A percentile compares a stretch with the other conserved stretches of the same genome.
phyloP scores from a whole-genome alignment of 2,113 vertebrate genomes.

The Porphyrio hochstetteri region DNA sequence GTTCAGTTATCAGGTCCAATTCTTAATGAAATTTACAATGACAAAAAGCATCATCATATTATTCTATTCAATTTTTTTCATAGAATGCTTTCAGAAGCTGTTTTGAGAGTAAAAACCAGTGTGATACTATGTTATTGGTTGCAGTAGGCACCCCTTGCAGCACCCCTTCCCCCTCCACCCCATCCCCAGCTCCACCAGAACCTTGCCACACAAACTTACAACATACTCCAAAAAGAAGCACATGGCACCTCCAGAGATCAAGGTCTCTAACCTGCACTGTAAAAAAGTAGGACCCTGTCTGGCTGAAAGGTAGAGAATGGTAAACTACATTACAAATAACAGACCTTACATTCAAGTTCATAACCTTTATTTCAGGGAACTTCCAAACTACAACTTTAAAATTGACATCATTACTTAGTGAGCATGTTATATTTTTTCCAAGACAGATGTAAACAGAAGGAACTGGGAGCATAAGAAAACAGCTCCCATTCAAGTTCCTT shows the following conservation, averaged over 20 bases:
- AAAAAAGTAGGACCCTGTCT: not conserved
- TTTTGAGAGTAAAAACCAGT: not conserved
- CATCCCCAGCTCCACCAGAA: too few relatives aligned
- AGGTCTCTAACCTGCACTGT: not conserved
- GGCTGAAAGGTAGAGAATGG: not conserved
- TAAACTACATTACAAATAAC: not conserved
- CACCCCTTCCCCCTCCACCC: too few relatives aligned
- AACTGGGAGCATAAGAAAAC: not conserved
- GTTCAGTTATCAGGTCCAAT: not conserved
- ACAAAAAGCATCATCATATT: not conserved
- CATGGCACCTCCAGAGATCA: not conserved
- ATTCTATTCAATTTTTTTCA: not conserved
- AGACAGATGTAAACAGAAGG: not conserved
- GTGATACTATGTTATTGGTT: not conserved
- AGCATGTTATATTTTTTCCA: not conserved
- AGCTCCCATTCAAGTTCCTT: not conserved
- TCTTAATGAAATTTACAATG: not conserved
- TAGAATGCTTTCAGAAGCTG: not conserved
- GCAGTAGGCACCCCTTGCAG: too few relatives aligned
- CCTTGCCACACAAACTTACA: too few relatives aligned
- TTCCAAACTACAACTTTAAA: not conserved
- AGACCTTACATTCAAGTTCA: not conserved
- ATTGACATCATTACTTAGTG: not conserved
- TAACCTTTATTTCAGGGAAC: not conserved
- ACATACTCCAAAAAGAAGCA: not conserved